Base-by-base conservation (phyloP, 2,113 vertebrate species). In the Girardinichthys multiradiatus region DNA sequence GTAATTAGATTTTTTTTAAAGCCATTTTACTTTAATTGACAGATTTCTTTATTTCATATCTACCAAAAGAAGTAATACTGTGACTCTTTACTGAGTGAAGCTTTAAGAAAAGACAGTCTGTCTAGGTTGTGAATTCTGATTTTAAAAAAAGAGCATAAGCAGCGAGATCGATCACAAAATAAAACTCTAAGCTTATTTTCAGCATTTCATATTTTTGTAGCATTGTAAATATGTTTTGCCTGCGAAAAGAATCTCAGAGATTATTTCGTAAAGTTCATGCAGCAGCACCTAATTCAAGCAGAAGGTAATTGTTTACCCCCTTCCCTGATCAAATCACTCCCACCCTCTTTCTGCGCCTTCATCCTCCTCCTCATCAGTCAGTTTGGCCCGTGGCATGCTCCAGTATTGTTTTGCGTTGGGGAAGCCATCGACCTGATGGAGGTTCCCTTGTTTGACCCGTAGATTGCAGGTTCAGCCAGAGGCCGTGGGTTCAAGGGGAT, bases 401-500 rank as follows among this genome's bases (percentile, higher is more conserved):
- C 83, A 57, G 80, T 80, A 89, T 91, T 89, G 87, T 91, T 86
- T 83, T 39, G 78, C 21, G 45, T 76, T 31, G 77, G 77, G 63
- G 76, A 76, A 84, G 77, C 35, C 74, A 68, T 68, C 64, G 17
- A 79, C 58, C 84, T 68, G 77, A 82, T 77, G 82, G 90, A 83
- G 79, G 80, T 81, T 88, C 90, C 89, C 91, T 70, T 61, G 70
- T 81, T 60, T 92, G 90, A 90, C 92, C 89, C 64, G 24, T 72
- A 57, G 69, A 29, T 72, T 82, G 60, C 74, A 86, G 88, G 92
- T 94, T 93, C 93, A 94, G 35, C 80, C 74, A 64, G 91, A 79
- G 93, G 92, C 85, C 89, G 82, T 60, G 67, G 89, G 88, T 93
- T 87, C 87, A 83, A 90, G 90, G 86, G 89, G 86, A 92, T 66